Evolutionary conservation across 2,797 vertebrate species (phyloP).

Genomic region (Aselliscus stoliczkanus): DNA sequence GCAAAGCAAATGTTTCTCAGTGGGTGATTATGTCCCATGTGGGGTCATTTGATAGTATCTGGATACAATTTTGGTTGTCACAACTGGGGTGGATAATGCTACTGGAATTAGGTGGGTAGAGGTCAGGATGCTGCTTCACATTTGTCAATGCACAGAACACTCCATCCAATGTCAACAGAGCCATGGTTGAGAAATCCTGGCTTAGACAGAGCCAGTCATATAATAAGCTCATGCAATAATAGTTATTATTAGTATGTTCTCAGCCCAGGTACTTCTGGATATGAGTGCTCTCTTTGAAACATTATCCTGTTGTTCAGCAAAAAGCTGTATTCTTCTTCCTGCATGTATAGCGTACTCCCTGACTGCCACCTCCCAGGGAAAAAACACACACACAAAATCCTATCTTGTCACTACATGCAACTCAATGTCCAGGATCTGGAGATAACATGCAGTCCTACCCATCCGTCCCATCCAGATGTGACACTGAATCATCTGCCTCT

Average conservation of each 20-base stretch:
- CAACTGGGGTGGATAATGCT: neutral
- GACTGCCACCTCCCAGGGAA: neutral
- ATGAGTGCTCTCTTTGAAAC: neutral
- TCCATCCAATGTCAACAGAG: neutral
- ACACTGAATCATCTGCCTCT: neutral
- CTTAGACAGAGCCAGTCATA: neutral
- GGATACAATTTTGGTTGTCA: neutral
- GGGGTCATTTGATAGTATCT: neutral
- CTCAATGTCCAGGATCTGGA: neutral
- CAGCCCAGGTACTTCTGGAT: neutral
- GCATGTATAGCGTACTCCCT: neutral
- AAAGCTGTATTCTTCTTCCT: neutral
- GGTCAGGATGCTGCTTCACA: neutral
- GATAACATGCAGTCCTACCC: too few species aligned
- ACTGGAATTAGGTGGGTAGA: neutral
- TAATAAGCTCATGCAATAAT: neutral
- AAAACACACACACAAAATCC: neutral
- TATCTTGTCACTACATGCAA: accelerated
- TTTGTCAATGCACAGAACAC: neutral
- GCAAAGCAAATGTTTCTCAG: neutral
- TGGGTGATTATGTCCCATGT: accelerated
- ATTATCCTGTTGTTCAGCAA: neutral
- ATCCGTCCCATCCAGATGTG: neutral
- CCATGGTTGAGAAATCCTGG: neutral
- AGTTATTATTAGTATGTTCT: neutral